phyloP scores from a whole-genome alignment of 2,888 invertebrate genomes.

The Dione juno region DNA sequence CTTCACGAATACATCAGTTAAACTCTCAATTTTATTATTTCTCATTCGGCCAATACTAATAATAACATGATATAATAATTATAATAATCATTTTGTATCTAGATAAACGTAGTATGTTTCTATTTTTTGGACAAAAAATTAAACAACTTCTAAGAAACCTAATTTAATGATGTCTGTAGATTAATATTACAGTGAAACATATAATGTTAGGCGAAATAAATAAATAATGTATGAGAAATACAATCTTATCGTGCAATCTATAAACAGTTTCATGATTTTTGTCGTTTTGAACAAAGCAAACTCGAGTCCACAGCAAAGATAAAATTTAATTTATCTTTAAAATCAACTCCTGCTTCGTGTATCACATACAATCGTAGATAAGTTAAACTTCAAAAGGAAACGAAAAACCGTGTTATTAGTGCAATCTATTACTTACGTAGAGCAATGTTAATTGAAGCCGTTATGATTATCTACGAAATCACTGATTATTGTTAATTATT shows the following conservation, averaged over 20 bases:
- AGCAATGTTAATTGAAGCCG: constrained; percentile 33
- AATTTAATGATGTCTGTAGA: neutral
- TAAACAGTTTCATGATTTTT: neutral
- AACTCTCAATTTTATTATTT: too few species aligned
- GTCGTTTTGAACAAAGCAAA: constrained; percentile 12
- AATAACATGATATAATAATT: too few species aligned
- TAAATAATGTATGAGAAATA: neutral
- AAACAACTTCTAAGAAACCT: neutral
- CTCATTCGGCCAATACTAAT: too few species aligned
- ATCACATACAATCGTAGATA: constrained; percentile 35
- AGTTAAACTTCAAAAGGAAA: constrained; percentile 42
- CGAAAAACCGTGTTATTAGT: constrained; percentile 41
- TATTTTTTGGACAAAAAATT: neutral
- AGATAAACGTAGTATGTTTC: too few species aligned
- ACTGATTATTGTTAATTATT: constrained; percentile 27
- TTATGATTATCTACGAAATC: constrained; percentile 30
- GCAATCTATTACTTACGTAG: constrained; percentile 44
- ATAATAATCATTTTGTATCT: too few species aligned
- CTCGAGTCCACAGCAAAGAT: constrained; percentile 9
- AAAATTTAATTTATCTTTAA: constrained; percentile 15
- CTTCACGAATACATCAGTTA: too few species aligned
- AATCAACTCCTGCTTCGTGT: constrained; percentile 41
- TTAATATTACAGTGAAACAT: neutral
- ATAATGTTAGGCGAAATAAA: neutral
- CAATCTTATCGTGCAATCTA: neutral